These are phyloP conservation scores for Cephus pulcher DNA, from an alignment of 2,888 invertebrate species.

Conservation along the genomic window DNA sequence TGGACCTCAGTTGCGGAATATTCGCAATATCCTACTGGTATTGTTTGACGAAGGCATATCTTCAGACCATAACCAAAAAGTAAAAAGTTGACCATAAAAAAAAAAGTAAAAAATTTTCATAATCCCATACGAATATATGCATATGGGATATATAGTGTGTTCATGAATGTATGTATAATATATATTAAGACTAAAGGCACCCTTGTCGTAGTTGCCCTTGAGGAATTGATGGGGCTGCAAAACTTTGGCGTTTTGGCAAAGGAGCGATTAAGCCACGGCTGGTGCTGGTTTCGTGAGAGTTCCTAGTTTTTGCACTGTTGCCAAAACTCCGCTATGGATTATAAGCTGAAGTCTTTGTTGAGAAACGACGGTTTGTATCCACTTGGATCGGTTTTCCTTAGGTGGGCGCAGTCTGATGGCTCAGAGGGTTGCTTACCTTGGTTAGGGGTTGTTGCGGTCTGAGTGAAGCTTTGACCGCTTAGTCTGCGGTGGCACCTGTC, in stretches of 20 bases:
- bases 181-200: background rate
- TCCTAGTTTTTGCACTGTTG: constrained; percentile 12
- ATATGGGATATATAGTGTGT: background rate
- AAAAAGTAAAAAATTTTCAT: too few species aligned
- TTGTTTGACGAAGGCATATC: background rate
- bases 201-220: background rate
- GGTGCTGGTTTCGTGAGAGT: background rate
- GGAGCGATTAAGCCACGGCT: background rate
- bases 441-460: constrained; percentile 14
- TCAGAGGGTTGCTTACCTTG: background rate
- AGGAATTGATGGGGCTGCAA: background rate
- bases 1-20: background rate
- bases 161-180: background rate
- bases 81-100: too few species aligned
- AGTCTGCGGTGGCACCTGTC: constrained; percentile 55
- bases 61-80: background rate
- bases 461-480: constrained; percentile 36
- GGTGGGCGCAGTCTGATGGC: background rate
- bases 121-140: too few species aligned
- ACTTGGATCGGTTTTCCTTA: background rate
- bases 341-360: constrained; percentile 23
- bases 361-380: constrained; percentile 4
- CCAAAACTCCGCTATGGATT: constrained; percentile 14
- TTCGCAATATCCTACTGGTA: background rate
- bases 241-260: background rate